Evolutionary conservation across 2,888 invertebrate species (phyloP), one percentile per base, ranked within the genome.

Genomic region (Scaptomyza flava): DNA sequence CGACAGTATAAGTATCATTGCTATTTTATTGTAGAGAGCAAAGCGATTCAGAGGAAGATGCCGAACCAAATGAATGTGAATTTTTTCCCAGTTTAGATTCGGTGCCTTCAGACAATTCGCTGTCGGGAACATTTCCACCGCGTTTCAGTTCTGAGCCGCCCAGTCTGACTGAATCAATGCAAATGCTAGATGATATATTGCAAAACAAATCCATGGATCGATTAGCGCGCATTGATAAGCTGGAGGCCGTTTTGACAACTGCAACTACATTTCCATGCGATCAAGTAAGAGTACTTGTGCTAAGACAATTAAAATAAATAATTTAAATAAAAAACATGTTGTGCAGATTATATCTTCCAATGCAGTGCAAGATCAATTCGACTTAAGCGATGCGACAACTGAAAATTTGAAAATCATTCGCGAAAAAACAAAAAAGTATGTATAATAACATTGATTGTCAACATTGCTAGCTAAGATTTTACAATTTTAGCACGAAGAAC

Each of bases 111-210:
- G 96, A 96, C 89, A 95, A 94, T 81, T 94, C 94, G 42, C 91
- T 94, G 50, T 93, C 93, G 72, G 93, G 94, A 66, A 94, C 95
- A 65, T 94, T 95, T 53, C 96, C 96, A 14, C 96, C 96, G 20
- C 94, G 95, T 77, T 89, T 91, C n/a, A 95, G 94, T 79, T 95
- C 95, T 0, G 96, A 96, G 87, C 96, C 96, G 12, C 96, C 96
- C 17, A 96, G 96, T 87, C 93, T 97, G 64, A 96, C 96, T 4
- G 97, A 97, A 91, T 97, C 96, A 1, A 97, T 97, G 96, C 96
- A 96, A 90, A 94, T 97, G 93, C 95, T 97, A 93, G 96, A 97
- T 89, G 96, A 96, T 89, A 96, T 97, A 76, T 92, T 97, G 61
- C 95, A 96, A 64, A 96, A 97, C 90, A 94, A 94, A 70, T 95